Base-by-base conservation (phyloP, 2,797 vertebrate genomes). In the Pangasius mekongensis region DNA sequence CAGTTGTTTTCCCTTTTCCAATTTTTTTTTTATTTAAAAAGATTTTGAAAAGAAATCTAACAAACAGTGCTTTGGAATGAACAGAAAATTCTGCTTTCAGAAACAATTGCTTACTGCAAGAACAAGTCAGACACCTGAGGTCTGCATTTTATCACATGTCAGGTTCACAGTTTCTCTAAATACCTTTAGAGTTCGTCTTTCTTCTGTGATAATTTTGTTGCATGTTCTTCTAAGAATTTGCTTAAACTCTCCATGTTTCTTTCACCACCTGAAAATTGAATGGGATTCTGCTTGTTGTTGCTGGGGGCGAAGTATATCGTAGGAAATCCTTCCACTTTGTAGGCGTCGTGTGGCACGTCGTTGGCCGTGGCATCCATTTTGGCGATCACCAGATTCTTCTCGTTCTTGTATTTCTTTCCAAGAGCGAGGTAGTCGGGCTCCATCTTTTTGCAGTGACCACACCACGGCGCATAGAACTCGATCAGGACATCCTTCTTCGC, bases 401-500 rank as follows among this genome's bases (percentile, higher is more conserved):
- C 97, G 1, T 93, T 95, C 91, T 97, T 99, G 94, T 98, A 99
- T 91, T 98, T 99, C 95, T 98, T 99, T 74, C 94, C 98, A 87
- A 99, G 94, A 74, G 97, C 95, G 0, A 95, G 86, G 71, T 97
- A 99, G 5, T 98, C 94, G 0, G 99, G 98, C 86, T 99, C 98
- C 84, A 99, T 85, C 90, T 98, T 97, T 93, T 99, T 99, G 94
- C 98, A 99, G 93, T 99, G 98, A 80, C 98, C 98, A 0, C 99
- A 99, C 99, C 99, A 99, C 0, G 99, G 99, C 0, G 99, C 98
- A 0, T 99, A 99, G 93, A 99, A 97, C 93, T 99, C 98, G 0
- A 99, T 97, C 5, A 99, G 96, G 91, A 99, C 98, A 1, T 99
- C 98, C 58, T 97, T 97, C 90, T 97, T 94, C 62, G 96, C 90